phyloP scores from a whole-genome alignment of 2,113 vertebrate genomes.

The Agelaius tricolor region DNA sequence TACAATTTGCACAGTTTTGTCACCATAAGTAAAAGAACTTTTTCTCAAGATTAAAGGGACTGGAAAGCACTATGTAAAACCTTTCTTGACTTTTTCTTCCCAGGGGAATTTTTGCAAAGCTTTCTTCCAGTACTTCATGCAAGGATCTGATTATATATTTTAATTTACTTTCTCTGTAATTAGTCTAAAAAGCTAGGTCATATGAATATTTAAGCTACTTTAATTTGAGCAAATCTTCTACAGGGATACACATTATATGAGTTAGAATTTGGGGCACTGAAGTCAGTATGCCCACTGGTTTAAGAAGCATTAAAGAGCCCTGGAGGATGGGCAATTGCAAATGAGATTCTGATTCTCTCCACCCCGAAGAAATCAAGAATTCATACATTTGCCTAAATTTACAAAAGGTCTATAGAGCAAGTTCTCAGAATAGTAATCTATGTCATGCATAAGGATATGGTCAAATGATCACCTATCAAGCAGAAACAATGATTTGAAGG shows the following conservation, averaged over 20 bases:
- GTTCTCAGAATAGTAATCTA: background rate
- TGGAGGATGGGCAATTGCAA: background rate
- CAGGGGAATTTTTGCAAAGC: conserved; percentile 32
- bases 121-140: conserved; percentile 8
- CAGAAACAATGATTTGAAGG: background rate
- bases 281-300: background rate
- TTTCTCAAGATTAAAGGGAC: conserved; percentile 24
- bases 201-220: conserved; percentile 53
- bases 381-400: background rate
- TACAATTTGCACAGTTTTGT: conserved; percentile 49
- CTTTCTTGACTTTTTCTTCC: conserved; percentile 27
- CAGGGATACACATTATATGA: background rate
- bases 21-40: background rate
- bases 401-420: background rate
- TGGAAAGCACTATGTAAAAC: background rate
- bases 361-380: background rate
- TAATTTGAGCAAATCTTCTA: conserved; percentile 47
- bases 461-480: background rate
- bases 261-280: conserved; percentile 14
- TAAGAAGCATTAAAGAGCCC: background rate
- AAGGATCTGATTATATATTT: conserved; percentile 48
- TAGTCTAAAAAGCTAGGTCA: conserved; percentile 56
- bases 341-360: background rate
- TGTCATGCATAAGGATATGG: background rate
- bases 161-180: conserved; percentile 51